Percentiles rank a stretch among this genome's conserved stretches.
These are phyloP conservation scores for Varroa destructor DNA, from an alignment of 1,140 invertebrate genomes.

Conservation along the genomic window DNA sequence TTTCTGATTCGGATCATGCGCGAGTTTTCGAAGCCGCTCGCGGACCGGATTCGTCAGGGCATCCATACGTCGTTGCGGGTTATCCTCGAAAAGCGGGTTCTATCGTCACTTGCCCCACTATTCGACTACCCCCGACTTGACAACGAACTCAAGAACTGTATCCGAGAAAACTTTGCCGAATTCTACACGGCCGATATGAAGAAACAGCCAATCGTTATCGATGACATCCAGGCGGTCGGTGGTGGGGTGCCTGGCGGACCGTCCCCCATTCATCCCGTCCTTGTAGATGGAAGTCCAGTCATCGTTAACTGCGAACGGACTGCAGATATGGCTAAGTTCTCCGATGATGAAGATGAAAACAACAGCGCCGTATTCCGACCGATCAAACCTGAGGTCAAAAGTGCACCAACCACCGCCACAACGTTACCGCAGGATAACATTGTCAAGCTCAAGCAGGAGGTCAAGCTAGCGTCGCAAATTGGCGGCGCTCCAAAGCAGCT, in stretches of 20 bases:
- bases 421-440: background rate
- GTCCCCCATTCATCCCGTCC: background rate
- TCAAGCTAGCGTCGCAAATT: background rate
- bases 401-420: too few relatives aligned
- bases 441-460: conserved; percentile 20
- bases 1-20: conserved; percentile 88
- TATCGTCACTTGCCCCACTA: conserved; percentile 70
- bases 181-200: conserved; percentile 53
- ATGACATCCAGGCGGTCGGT: conserved; percentile 30
- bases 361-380: conserved; percentile 11
- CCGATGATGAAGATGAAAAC: conserved; percentile 28
- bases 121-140: conserved; percentile 88
- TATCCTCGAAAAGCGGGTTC: conserved; percentile 84
- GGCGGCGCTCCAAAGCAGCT: background rate
- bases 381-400: conserved; percentile 9
- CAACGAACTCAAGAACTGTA: conserved; percentile 64
- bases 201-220: conserved; percentile 4
- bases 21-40: conserved; percentile 71
- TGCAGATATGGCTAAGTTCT: conserved; percentile 34
- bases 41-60: conserved; percentile 69
- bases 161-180: conserved; percentile 78
- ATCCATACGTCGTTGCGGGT: conserved; percentile 80
- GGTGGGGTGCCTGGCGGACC: conserved; percentile 15
- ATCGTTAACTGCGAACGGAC: conserved; percentile 31
- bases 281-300: conserved; percentile 21